Conservation (phyloP, 2,888 invertebrate genomes). For the Microctonus hyperodae region DNA sequence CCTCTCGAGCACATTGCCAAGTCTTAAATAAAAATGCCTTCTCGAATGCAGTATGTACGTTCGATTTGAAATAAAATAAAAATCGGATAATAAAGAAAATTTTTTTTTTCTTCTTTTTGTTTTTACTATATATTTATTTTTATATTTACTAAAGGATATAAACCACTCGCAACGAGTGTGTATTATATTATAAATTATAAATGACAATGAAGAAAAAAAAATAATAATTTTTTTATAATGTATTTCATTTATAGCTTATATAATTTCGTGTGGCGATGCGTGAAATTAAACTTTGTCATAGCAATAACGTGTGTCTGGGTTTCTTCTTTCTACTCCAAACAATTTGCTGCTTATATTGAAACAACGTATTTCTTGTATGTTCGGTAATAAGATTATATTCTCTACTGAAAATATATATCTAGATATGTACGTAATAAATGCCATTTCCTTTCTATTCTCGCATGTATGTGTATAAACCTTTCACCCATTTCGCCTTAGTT, state of each 20-base stretch:
- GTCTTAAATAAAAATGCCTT: not conserved
- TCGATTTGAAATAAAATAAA: not conserved
- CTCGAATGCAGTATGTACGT: not conserved
- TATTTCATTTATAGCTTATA: not conserved
- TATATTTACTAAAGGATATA: not conserved
- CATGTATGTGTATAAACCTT: not conserved
- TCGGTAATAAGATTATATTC: constrained; percentile 23
- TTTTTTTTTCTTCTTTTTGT: not conserved
- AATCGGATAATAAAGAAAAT: no score
- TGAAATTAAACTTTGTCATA: constrained; percentile 24
- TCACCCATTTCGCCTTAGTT: constrained; percentile 9
- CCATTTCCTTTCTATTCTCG: constrained; percentile 1
- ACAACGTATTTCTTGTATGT: not conserved
- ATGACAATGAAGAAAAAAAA: not conserved
- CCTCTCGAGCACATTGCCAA: constrained; percentile 7
- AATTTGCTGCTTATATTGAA: constrained; percentile 13
- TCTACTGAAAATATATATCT: not conserved
- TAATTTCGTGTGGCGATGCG: constrained; percentile 4
- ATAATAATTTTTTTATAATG: not conserved
- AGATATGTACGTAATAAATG: not conserved
- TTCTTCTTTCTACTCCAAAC: not conserved
- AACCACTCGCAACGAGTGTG: not conserved
- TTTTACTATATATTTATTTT: not conserved
- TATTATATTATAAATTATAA: not conserved
- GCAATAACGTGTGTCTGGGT: constrained; percentile 11